A percentile compares a stretch with the other conserved stretches of the same genome.
phyloP scores from a whole-genome alignment of 1,140 invertebrate species.

The Drosophila cardini region DNA sequence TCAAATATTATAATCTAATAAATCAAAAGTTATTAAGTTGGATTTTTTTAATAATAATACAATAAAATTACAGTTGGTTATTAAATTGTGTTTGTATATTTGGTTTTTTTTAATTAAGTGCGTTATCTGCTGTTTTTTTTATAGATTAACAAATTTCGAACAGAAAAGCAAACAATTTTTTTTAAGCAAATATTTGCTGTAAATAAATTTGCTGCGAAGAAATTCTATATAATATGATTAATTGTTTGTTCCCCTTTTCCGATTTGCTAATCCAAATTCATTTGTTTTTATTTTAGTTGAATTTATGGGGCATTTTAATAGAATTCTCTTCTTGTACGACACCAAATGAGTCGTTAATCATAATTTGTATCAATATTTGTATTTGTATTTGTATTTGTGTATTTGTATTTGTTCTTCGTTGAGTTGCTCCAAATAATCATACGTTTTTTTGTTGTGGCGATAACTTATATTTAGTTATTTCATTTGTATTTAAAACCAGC shows the following conservation, averaged over 20 bases:
- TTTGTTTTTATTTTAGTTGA: background rate
- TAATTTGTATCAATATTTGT: constrained; percentile 8
- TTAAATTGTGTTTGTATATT: background rate
- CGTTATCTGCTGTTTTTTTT: no score
- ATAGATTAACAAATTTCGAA: no score
- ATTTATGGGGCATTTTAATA: constrained; percentile 6
- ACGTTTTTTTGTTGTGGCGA: constrained; percentile 24
- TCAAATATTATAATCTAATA: constrained; percentile 1
- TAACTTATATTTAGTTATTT: constrained; percentile 24
- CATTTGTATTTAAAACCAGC: constrained; percentile 32
- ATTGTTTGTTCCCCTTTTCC: background rate
- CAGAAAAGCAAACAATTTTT: no score
- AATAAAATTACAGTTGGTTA: background rate
- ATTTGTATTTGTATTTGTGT: no score
- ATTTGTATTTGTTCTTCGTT: constrained; percentile 3
- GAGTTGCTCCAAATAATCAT: background rate
- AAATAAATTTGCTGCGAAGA: background rate
- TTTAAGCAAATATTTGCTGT: background rate
- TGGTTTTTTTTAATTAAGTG: background rate
- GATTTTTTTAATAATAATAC: background rate
- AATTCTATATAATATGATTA: background rate
- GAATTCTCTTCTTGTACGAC: constrained; percentile 6
- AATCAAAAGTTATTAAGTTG: constrained; percentile 1
- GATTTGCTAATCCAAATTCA: background rate
- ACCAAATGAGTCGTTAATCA: constrained; percentile 8